These are phyloP conservation scores for Drosophila tropicalis DNA, from an alignment of 1,140 invertebrate genomes.

Conservation along the genomic window DNA sequence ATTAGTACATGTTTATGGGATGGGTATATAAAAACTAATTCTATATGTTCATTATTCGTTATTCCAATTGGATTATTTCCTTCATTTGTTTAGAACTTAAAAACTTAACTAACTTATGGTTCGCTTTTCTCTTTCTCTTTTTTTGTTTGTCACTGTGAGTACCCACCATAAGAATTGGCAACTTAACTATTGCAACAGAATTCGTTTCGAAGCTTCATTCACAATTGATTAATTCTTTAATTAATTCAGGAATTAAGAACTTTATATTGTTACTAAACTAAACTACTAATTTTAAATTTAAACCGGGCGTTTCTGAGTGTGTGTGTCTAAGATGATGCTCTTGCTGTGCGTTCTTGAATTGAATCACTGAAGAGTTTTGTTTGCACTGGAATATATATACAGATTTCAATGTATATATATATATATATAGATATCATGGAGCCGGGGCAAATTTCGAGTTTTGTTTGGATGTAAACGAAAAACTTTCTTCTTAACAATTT, in stretches of 20 bases:
- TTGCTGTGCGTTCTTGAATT: conserved; percentile 56
- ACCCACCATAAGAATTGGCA: conserved; percentile 30
- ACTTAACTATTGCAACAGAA: conserved; percentile 47
- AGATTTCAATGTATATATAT: background rate
- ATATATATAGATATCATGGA: background rate
- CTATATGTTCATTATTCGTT: conserved; percentile 10
- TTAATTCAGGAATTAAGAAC: conserved; percentile 45
- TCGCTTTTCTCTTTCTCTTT: background rate
- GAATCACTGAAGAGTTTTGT: background rate
- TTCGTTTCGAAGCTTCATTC: conserved; percentile 32
- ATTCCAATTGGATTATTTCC: conserved; percentile 1
- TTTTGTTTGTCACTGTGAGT: conserved; percentile 15
- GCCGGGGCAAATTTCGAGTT: background rate
- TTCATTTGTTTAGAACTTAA: conserved; percentile 43
- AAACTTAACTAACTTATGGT: conserved; percentile 16
- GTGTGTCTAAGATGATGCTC: conserved; percentile 23
- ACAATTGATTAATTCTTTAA: conserved; percentile 33
- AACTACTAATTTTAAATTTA: conserved; percentile 66
- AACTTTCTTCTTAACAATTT: conserved; percentile 2
- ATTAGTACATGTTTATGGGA: background rate
- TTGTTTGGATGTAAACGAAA: background rate
- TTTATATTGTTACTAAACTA: conserved; percentile 63
- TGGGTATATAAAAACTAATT: background rate
- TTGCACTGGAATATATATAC: conserved; percentile 5
- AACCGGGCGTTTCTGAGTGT: conserved; percentile 52